Evolutionary conservation across 2,888 invertebrate species (phyloP).

Genomic region (Charanyca ferruginea): DNA sequence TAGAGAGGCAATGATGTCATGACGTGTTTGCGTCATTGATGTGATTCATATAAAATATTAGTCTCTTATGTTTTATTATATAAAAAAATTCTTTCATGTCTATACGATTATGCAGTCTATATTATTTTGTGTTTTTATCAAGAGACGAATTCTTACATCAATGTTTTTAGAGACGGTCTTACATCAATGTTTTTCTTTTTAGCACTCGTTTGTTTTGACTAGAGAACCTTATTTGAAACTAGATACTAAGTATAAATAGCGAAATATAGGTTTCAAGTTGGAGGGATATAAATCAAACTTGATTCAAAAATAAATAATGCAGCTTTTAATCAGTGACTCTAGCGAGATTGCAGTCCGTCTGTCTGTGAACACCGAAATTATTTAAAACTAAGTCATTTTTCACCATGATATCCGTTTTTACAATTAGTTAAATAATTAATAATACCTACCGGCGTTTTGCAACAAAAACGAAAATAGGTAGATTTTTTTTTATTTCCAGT

Average conservation of each 20-base stretch:
- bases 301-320: conserved; percentile 43
- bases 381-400: not conserved
- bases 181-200: not conserved
- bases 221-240: not conserved
- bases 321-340: conserved; percentile 36
- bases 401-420: too few relatives aligned
- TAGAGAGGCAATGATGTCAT: conserved; percentile 49
- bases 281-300: not conserved
- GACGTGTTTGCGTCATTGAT: conserved; percentile 39
- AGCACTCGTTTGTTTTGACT: conserved; percentile 15
- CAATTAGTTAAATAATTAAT: too few relatives aligned
- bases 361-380: not conserved
- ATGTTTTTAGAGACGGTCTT: not conserved
- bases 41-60: conserved; percentile 50
- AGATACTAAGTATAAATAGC: conserved; percentile 3
- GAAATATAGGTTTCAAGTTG: not conserved
- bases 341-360: not conserved
- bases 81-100: conserved; percentile 33
- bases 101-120: conserved; percentile 25
- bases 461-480: too few relatives aligned
- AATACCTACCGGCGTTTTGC: too few relatives aligned
- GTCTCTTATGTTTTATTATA: conserved; percentile 25
- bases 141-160: not conserved
- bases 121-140: conserved; percentile 11
- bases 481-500: too few relatives aligned